phyloP scores from a whole-genome alignment of 2,113 vertebrate species.

The Felis chaus region DNA sequence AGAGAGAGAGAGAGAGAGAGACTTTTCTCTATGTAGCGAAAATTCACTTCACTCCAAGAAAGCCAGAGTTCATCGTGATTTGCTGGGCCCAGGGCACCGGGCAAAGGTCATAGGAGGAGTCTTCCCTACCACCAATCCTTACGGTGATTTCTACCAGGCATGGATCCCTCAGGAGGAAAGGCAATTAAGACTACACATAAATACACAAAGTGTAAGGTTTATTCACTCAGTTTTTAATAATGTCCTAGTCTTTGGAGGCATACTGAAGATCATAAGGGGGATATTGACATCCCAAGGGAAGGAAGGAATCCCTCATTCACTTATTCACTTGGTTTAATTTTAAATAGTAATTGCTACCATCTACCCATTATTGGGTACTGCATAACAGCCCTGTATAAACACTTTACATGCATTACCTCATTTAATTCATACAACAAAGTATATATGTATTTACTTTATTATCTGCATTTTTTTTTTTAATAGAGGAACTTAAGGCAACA shows the following conservation, averaged over 20 bases:
- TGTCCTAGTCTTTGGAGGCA: neutral
- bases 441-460: neutral
- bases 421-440: neutral
- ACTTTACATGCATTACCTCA: neutral
- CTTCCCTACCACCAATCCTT: neutral
- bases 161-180: neutral
- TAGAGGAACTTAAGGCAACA: neutral
- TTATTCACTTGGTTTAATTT: neutral
- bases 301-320: neutral
- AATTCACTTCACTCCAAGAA: neutral
- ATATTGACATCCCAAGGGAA: neutral
- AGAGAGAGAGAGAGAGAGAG: too few relatives aligned
- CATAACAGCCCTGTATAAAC: neutral
- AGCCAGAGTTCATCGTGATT: neutral
- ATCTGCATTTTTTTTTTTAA: neutral
- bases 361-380: neutral
- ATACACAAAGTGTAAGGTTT: neutral
- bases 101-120: neutral
- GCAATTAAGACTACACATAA: neutral
- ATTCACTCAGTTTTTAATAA: slow-evolving; percentile 5
- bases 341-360: neutral
- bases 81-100: neutral
- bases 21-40: neutral
- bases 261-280: neutral
- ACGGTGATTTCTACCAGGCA: neutral